Base-by-base conservation (phyloP, 2,888 invertebrate species). In the Baccha elongata region DNA sequence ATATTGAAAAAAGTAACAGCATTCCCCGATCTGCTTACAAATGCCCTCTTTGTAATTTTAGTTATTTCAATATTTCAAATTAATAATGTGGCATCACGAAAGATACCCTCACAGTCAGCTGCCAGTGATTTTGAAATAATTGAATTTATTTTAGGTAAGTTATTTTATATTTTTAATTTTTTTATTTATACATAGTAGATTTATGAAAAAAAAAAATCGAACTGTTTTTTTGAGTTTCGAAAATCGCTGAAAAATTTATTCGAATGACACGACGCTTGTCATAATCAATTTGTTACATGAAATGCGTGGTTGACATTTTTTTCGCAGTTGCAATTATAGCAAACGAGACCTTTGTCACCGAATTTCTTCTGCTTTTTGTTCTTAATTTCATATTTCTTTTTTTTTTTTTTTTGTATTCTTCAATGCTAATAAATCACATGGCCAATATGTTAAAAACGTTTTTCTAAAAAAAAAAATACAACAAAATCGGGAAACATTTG, bases 121-220 rank as follows among this genome's bases (percentile, higher is more conserved):
- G 21, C 60, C 10, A 48, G 19, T 2, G 73, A 68, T 5, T 53
- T 60, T 0, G 71, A 81, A 10, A 32, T 17, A 0, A 8, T 81
- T 40, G 76, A 81, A 53, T 76, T 76, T 23, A 67, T 65, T 67
- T 81, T 81, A 62, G 81, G 81, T 81, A 29, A 81, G 81, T 81
- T 65, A 6, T 52, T 68, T 15, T 23, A 42, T 29, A 6, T 11
- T n/a, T 29, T 40, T 55, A 29, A 2, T 55, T 46, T 53, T 23
- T 60, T 32, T 7, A 32, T 32, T 32, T 8, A 8, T n/a, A n/a
- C n/a, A n/a, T n/a, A n/a, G n/a, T n/a, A 32, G 23, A 23, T 23
- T 53, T 52, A 23, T 46, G 46, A 32, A 48, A 26, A 29, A 35
- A 26, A 17, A 23, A 23, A n/a, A 17, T n/a, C 23, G n/a, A 37